Percentiles rank a stretch among this genome's conserved stretches.
Conservation (phyloP, 2,113 vertebrate genomes). For the Lampris incognitus region DNA sequence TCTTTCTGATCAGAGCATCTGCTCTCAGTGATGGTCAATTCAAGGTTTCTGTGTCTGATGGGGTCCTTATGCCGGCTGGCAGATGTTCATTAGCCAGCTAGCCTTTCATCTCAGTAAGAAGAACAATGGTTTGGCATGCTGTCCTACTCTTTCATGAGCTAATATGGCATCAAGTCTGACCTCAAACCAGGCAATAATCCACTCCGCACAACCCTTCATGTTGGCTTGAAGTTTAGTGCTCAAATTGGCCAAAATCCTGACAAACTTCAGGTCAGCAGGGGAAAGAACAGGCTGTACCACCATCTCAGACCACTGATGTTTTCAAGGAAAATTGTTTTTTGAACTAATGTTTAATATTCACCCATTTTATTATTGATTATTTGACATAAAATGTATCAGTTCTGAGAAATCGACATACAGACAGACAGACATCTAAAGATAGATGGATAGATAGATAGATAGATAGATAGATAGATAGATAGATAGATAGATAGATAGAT, state of each 20-base stretch:
- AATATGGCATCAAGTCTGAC: constrained; percentile 79
- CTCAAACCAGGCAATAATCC: constrained; percentile 72
- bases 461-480: not conserved
- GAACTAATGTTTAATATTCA: no score
- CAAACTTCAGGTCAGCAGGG: constrained; percentile 36
- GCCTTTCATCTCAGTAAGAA: constrained; percentile 84
- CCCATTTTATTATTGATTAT: no score
- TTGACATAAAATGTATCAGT: no score
- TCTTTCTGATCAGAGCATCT: constrained; percentile 81
- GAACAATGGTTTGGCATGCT: constrained; percentile 83
- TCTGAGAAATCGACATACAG: no score
- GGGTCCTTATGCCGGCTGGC: constrained; percentile 79
- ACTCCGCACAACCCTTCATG: constrained; percentile 63
- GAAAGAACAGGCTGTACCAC: constrained; percentile 7
- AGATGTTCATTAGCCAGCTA: constrained; percentile 85
- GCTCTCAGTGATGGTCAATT: constrained; percentile 80
- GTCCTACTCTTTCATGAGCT: constrained; percentile 78
- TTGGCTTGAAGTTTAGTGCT: constrained; percentile 34
- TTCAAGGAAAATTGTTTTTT: constrained; percentile 1
- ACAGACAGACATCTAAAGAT: no score
- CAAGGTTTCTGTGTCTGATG: constrained; percentile 76
- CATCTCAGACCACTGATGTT: constrained; percentile 23
- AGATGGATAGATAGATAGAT: not conserved
- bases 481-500: not conserved
- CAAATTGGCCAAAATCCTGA: constrained; percentile 46